Conservation (phyloP, 2,888 invertebrate species). For the Ornithoptera priamus region DNA sequence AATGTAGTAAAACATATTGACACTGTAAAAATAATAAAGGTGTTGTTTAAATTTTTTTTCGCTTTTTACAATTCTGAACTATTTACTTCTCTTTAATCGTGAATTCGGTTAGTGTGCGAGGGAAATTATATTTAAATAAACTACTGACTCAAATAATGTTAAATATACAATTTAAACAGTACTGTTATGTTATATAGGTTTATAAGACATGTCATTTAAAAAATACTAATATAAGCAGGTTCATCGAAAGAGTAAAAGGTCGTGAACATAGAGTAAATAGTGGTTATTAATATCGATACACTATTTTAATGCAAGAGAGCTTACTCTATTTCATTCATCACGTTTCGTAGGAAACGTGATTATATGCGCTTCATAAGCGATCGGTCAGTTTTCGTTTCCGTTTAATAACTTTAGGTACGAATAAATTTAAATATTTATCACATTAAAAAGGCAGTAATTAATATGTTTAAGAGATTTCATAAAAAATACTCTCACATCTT, state of each 20-base stretch:
- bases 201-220: background rate
- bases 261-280: conserved; percentile 6
- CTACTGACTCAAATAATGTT: too few species aligned
- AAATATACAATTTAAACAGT: too few species aligned
- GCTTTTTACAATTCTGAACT: too few species aligned
- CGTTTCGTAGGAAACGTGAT: conserved; percentile 20
- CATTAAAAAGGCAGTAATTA: conserved; percentile 12
- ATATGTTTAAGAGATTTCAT: background rate
- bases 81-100: too few species aligned
- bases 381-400: conserved; percentile 15
- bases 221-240: background rate
- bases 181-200: background rate
- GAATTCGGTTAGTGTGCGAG: too few species aligned
- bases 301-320: conserved; percentile 11
- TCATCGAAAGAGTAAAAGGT: background rate
- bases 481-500: background rate
- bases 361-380: conserved; percentile 1
- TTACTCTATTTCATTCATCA: conserved; percentile 19
- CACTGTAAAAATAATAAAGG: too few species aligned
- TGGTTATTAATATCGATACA: conserved; percentile 10
- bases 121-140: too few species aligned
- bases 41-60: too few species aligned
- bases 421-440: conserved; percentile 22
- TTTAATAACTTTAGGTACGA: conserved; percentile 5
- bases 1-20: too few species aligned